Percentiles rank a stretch among this genome's conserved stretches.
phyloP scores from a whole-genome alignment of 2,113 vertebrate species.

The Taxidea taxus region DNA sequence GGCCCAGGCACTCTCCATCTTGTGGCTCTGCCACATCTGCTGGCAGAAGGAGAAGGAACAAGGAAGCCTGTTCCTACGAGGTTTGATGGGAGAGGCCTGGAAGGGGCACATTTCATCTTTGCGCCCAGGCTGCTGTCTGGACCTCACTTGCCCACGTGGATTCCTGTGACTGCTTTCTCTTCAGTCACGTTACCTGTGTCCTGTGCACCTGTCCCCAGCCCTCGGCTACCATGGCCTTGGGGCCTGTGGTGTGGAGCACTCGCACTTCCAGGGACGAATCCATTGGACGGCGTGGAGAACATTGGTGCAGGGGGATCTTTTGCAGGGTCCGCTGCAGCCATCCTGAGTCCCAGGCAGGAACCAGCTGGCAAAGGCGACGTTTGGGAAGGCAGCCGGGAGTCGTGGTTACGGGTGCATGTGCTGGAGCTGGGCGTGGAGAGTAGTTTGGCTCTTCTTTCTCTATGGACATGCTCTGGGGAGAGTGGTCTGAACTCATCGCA shows the following conservation, averaged over 20 bases:
- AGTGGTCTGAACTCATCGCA: background rate
- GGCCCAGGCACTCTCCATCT: background rate
- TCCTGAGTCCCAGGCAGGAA: background rate
- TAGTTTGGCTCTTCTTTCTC: background rate
- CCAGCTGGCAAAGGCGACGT: rapidly evolving
- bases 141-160: background rate
- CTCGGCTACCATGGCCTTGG: background rate
- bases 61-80: background rate
- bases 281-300: background rate
- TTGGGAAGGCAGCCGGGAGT: background rate
- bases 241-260: background rate
- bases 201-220: background rate
- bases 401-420: background rate
- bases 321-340: background rate
- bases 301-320: background rate
- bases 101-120: background rate
- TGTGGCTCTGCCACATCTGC: background rate
- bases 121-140: background rate
- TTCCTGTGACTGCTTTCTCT: background rate
- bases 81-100: background rate
- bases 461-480: background rate
- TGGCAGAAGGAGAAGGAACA: background rate
- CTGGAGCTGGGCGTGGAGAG: background rate
- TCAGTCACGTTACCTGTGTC: background rate
- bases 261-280: background rate